phyloP scores from a whole-genome alignment of 2,888 invertebrate species.

The Leucophenga montana region DNA sequence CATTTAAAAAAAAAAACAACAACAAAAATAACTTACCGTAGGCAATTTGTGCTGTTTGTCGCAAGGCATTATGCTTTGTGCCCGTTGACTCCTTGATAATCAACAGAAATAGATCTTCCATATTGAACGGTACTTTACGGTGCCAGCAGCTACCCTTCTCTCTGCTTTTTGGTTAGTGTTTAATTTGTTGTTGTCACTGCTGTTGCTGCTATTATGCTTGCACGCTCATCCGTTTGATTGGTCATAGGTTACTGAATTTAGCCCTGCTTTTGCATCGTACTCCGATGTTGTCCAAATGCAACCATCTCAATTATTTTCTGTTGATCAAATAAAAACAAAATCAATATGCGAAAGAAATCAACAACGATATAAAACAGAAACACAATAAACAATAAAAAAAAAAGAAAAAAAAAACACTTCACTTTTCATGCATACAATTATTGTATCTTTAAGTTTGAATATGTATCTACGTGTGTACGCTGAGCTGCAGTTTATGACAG shows the following conservation, averaged over 20 bases:
- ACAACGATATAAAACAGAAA: conserved; percentile 34
- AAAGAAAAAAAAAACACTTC: conserved; percentile 41
- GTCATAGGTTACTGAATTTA: conserved; percentile 17
- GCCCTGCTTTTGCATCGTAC: conserved; percentile 33
- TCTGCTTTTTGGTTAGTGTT: conserved; percentile 20
- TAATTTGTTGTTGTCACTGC: background rate
- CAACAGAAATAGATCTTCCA: conserved; percentile 91
- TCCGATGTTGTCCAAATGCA: conserved; percentile 45
- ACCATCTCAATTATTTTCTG: conserved; percentile 52
- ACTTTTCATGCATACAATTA: background rate
- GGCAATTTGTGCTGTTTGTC: conserved; percentile 89
- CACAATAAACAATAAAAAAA: conserved; percentile 13
- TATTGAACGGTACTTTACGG: conserved; percentile 66
- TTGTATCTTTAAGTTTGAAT: background rate
- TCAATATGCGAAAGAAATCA: conserved; percentile 49
- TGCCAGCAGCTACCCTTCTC: conserved; percentile 2
- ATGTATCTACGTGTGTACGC: background rate
- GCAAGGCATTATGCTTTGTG: conserved; percentile 81
- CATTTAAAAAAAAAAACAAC: background rate
- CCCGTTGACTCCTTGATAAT: conserved; percentile 89
- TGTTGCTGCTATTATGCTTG: background rate
- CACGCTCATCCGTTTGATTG: conserved; percentile 10
- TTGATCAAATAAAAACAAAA: conserved; percentile 47
- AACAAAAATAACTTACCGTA: conserved; percentile 78
- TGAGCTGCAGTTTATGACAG: conserved; percentile 2